Evolutionary conservation across 2,113 vertebrate species (phyloP).

Genomic region (Crotophaga sulcirostris): DNA sequence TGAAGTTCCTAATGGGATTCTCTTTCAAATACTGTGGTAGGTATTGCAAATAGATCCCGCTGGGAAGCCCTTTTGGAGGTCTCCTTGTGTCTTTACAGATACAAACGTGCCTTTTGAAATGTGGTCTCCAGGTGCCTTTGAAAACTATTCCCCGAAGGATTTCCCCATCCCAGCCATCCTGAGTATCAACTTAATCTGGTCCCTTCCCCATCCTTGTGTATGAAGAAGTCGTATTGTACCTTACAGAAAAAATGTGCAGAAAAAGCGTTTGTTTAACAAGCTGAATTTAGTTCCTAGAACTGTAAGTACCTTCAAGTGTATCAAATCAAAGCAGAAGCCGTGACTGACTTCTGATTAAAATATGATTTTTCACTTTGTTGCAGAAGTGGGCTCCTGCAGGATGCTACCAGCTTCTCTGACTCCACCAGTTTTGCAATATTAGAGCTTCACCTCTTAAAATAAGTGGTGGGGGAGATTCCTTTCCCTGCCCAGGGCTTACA

Average conservation of each 20-base stretch:
- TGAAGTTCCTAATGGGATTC: not conserved
- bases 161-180: not conserved
- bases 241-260: not conserved
- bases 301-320: not conserved
- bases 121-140: not conserved
- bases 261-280: not conserved
- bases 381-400: not conserved
- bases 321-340: not conserved
- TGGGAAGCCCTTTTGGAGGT: not conserved
- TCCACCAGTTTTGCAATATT: not conserved
- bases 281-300: not conserved
- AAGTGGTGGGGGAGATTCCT: not conserved
- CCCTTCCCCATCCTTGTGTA: not conserved
- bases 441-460: not conserved
- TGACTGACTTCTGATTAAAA: not conserved
- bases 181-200: not conserved
- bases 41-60: not conserved
- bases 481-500: not conserved
- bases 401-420: not conserved
- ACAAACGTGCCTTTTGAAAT: not conserved
- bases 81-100: not conserved
- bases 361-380: not conserved
- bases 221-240: not conserved
- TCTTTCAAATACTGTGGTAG: not conserved
- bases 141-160: not conserved